A percentile compares a stretch with the other conserved stretches of the same genome.
phyloP scores from a whole-genome alignment of 2,797 vertebrate species.

The Pristis pectinata region DNA sequence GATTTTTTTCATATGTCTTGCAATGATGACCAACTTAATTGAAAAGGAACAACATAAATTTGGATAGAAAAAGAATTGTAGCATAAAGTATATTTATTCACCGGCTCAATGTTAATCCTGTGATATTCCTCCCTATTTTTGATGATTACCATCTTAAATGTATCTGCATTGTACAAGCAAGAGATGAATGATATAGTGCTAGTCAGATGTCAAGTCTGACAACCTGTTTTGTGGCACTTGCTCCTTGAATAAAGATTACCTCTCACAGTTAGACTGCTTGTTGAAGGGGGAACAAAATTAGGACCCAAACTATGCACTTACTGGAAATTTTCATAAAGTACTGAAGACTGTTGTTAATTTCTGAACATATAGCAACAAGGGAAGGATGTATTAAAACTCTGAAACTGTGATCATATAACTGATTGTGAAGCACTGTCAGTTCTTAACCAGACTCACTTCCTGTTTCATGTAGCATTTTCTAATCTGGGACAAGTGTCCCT shows the following conservation, averaged over 20 bases:
- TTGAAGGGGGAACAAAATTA: conserved; percentile 43
- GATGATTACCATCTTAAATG: not conserved
- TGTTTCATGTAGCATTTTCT: conserved; percentile 46
- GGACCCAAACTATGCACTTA: conserved; percentile 59
- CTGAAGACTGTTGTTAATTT: conserved; percentile 49
- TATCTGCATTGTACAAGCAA: not conserved
- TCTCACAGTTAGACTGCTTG: conserved; percentile 36
- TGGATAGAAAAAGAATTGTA: not conserved
- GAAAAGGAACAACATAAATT: not conserved
- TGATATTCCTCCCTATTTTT: not conserved
- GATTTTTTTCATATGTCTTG: not conserved
- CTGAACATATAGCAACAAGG: conserved; percentile 53
- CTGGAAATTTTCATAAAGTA: conserved; percentile 51
- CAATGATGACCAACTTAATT: conserved; percentile 17
- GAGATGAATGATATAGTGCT: conserved; percentile 25
- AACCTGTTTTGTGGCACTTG: conserved; percentile 24
- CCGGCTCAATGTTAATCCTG: not conserved
- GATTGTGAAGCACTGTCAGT: conserved; percentile 52
- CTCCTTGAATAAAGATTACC: conserved; percentile 29
- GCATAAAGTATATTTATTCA: not conserved
- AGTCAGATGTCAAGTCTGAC: conserved; percentile 11
- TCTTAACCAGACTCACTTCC: conserved; percentile 49
- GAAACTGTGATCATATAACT: conserved; percentile 61
- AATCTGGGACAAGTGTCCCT: conserved; percentile 48
- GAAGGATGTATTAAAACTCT: conserved; percentile 52